Percentiles rank a stretch among this genome's conserved stretches.
Evolutionary conservation across 2,888 invertebrate genomes (phyloP).

Genomic region (Mythimna ferrago): DNA sequence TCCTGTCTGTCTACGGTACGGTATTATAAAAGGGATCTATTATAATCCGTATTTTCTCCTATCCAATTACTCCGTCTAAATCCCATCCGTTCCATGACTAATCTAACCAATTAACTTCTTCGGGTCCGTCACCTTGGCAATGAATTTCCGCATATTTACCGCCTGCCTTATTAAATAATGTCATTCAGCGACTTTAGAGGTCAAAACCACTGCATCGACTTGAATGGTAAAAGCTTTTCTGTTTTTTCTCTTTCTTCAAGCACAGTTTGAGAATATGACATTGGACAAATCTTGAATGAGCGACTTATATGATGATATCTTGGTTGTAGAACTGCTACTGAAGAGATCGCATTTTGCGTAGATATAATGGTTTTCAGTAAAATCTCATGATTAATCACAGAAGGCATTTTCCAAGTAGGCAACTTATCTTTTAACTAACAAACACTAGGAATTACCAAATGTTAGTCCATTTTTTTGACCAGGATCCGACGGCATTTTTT

Average conservation of each 20-base stretch:
- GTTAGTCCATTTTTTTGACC: too few relatives aligned
- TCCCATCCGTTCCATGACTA: slow-evolving; percentile 12
- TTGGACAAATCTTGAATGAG: slow-evolving; percentile 11
- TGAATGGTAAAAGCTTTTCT: slow-evolving; percentile 40
- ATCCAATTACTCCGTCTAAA: slow-evolving; percentile 7
- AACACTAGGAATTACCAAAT: not conserved
- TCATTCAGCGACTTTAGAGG: slow-evolving; percentile 20
- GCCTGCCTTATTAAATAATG: slow-evolving; percentile 29
- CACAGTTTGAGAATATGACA: not conserved
- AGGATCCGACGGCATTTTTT: not conserved
- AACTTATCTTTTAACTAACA: not conserved
- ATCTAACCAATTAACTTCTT: slow-evolving; percentile 26
- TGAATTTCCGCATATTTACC: slow-evolving; percentile 33
- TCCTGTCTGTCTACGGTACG: not conserved
- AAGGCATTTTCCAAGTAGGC: not conserved
- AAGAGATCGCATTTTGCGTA: not conserved
- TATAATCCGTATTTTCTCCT: not conserved
- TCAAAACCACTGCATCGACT: slow-evolving; percentile 40
- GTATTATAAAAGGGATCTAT: not conserved
- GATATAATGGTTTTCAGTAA: not conserved
- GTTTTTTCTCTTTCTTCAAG: slow-evolving; percentile 20
- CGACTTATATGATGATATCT: not conserved
- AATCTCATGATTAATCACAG: not conserved
- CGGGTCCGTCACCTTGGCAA: slow-evolving; percentile 31
- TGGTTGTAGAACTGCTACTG: not conserved